Evolutionary conservation across 2,113 vertebrate species (phyloP), one percentile per base, ranked within the genome.

Genomic region (Clarias gariepinus): DNA sequence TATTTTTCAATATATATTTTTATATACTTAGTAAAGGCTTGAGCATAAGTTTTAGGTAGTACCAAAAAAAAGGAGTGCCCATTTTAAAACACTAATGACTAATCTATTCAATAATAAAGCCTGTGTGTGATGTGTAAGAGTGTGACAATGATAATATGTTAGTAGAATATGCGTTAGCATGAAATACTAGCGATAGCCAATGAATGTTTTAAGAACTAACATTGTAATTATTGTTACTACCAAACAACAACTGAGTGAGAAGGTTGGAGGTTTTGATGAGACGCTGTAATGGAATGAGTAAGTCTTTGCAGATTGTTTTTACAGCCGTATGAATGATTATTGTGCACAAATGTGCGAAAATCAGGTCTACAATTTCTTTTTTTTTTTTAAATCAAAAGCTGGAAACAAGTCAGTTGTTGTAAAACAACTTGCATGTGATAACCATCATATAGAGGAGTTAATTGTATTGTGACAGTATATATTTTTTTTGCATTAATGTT

Each of bases 251-350:
- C 16, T 36, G 74, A 53, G 47, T 55, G 84, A 78, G 47, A 47
- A 47, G 19, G 25, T 61, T 25, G n/a, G 71, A 61, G 33, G 16
- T 71, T 23, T 53, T 18, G n/a, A 66, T 28, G 16, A 47, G 60
- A 64, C 5, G 57, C n/a, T 3, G 4, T 84, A 61, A 61, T 18
- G 28, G 76, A 69, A 53, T 78, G 73, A 64, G 30, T 68, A 74
- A 36, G 57, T 47, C 69, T 74, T 63, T 52, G 68, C 66, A 82
- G 68, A 82, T 82, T 86, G 85, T 82, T 86, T 86, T 82, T 33
- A 79, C 84, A 57, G 84, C 47, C 5, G 18, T 69, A 41, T 15
- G 30, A 85, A 58, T 80, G 84, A 83, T 83, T 58, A 73, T 23
- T 83, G 63, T 36, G 82, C 21, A 68, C 47, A 19, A 3, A 25